phyloP scores from a whole-genome alignment of 1,140 invertebrate genomes.

The Neodiprion fabricii region DNA sequence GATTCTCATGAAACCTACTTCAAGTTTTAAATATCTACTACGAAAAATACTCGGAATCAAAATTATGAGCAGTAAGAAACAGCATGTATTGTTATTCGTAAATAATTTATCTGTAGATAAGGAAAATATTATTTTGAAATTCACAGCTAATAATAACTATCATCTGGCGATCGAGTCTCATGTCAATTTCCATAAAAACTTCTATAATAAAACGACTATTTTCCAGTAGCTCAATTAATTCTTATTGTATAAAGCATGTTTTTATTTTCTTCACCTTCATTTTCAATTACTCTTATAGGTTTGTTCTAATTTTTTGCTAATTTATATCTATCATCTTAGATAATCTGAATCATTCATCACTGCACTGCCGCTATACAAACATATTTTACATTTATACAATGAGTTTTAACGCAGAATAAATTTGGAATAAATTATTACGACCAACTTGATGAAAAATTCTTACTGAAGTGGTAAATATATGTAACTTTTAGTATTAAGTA shows the following conservation, averaged over 20 bases:
- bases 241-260: conserved; percentile 1
- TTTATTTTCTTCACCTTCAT: not conserved
- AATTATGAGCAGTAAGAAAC: no score
- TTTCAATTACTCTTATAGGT: no score
- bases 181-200: no score
- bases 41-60: no score
- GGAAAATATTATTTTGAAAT: no score
- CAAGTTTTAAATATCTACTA: no score
- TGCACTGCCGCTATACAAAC: conserved; percentile 6
- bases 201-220: not conserved
- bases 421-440: not conserved
- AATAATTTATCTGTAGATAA: no score
- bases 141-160: no score
- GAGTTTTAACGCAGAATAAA: not conserved
- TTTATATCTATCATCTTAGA: conserved; percentile 4
- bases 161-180: no score
- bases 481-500: not conserved
- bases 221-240: not conserved
- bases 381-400: conserved; percentile 3
- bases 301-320: no score
- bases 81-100: no score
- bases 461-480: not conserved
- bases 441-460: not conserved
- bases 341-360: not conserved
- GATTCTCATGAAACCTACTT: no score